These are phyloP conservation scores for Limnephilus lunatus DNA, from an alignment of 2,888 invertebrate species.

Conservation along the genomic window DNA sequence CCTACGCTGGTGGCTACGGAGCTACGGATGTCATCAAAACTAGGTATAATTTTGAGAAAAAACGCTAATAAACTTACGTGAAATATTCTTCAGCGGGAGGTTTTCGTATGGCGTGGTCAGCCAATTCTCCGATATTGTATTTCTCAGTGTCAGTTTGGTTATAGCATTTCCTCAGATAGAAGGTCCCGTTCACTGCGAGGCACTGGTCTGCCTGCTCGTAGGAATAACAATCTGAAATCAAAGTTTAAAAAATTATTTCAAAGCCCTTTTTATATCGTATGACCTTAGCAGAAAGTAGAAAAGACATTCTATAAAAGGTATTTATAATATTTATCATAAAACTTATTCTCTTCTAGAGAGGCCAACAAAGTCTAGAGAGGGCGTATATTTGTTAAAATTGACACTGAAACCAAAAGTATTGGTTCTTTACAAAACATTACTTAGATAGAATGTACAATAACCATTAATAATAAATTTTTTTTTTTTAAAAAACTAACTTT, in stretches of 20 bases:
- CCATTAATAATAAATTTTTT: no score
- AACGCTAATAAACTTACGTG: conserved; percentile 75
- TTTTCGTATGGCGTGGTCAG: conserved; percentile 77
- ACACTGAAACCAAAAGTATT: no score
- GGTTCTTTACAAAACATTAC: no score
- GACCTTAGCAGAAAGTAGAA: neutral
- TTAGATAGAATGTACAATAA: no score
- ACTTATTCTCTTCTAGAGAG: no score
- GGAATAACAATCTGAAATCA: conserved; percentile 79
- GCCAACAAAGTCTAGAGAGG: no score
- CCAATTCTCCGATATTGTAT: conserved; percentile 77
- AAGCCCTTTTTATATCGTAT: neutral
- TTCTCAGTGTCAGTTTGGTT: conserved; percentile 78
- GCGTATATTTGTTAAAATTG: no score
- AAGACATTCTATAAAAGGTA: neutral
- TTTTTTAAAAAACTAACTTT: no score
- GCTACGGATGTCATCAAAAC: neutral
- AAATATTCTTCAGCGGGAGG: conserved; percentile 87
- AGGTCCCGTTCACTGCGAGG: conserved; percentile 79
- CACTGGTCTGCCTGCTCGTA: conserved; percentile 82
- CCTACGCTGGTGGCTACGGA: neutral
- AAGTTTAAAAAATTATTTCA: neutral
- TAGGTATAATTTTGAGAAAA: neutral
- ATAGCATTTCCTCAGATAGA: conserved; percentile 80
- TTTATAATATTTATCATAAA: no score